phyloP scores from a whole-genome alignment of 2,113 vertebrate genomes.

The Carlito syrichta region DNA sequence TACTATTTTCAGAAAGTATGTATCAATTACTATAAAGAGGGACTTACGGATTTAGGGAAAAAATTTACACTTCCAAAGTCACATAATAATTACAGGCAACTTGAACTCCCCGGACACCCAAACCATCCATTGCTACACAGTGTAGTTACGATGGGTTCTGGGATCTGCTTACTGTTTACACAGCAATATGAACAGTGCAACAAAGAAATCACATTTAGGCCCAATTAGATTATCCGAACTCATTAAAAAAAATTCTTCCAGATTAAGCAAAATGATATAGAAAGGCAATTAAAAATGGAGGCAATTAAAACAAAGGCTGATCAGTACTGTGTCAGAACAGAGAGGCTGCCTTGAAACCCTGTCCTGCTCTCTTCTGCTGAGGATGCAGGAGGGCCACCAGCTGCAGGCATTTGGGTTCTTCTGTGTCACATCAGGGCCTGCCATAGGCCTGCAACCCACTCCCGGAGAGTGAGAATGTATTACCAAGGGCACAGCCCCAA shows the following conservation, averaged over 20 bases:
- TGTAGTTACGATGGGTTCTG: background rate
- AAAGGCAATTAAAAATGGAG: background rate
- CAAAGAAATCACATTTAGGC: background rate
- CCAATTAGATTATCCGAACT: background rate
- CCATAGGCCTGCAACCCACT: background rate
- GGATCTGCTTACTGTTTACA: background rate
- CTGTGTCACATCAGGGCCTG: background rate
- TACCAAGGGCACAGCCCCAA: background rate
- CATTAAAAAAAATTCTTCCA: background rate
- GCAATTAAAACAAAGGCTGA: background rate
- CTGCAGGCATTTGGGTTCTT: background rate
- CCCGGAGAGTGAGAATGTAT: background rate
- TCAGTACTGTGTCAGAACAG: background rate
- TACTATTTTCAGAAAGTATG: background rate
- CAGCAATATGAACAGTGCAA: background rate
- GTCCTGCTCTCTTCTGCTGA: background rate
- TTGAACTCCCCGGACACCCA: background rate
- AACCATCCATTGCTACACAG: background rate
- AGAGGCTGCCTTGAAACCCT: background rate
- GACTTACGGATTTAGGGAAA: background rate
- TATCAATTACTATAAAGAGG: background rate
- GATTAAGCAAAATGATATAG: conserved; percentile 19
- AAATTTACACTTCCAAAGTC: background rate
- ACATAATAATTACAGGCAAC: background rate
- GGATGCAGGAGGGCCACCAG: background rate